Conservation (phyloP, 2,797 vertebrate genomes). For the Sus cebifrons region DNA sequence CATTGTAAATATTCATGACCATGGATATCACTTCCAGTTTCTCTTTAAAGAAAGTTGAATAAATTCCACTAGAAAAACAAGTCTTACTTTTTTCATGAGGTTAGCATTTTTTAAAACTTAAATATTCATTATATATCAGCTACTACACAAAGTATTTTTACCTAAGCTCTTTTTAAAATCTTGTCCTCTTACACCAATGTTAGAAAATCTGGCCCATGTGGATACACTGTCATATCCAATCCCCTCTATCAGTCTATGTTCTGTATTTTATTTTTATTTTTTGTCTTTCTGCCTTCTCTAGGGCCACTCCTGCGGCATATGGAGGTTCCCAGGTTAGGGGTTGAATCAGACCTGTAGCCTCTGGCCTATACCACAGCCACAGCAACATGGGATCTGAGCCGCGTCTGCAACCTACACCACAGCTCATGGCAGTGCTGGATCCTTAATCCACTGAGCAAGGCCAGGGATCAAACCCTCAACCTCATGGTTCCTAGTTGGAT, state of each 20-base stretch:
- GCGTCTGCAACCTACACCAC: too few relatives aligned
- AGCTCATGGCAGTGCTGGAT: too few relatives aligned
- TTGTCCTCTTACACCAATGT: background rate
- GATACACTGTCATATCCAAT: background rate
- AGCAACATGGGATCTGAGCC: too few relatives aligned
- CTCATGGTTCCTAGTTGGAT: too few relatives aligned
- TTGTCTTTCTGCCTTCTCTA: too few relatives aligned
- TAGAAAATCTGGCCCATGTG: background rate
- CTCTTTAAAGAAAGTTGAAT: conserved; percentile 16
- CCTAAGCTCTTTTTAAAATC: background rate
- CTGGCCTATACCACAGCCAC: too few relatives aligned
- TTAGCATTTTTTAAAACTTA: background rate
- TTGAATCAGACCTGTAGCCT: too few relatives aligned
- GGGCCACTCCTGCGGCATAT: too few relatives aligned
- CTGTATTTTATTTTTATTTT: background rate
- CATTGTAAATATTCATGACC: background rate
- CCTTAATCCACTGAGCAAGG: too few relatives aligned
- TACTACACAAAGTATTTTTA: background rate
- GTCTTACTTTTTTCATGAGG: background rate
- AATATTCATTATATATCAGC: background rate
- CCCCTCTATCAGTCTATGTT: background rate
- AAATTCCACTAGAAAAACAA: background rate
- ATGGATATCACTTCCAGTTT: background rate
- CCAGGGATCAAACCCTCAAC: too few relatives aligned
- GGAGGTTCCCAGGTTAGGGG: too few relatives aligned